phyloP scores from a whole-genome alignment of 2,113 vertebrate species.

The Mus pahari region DNA sequence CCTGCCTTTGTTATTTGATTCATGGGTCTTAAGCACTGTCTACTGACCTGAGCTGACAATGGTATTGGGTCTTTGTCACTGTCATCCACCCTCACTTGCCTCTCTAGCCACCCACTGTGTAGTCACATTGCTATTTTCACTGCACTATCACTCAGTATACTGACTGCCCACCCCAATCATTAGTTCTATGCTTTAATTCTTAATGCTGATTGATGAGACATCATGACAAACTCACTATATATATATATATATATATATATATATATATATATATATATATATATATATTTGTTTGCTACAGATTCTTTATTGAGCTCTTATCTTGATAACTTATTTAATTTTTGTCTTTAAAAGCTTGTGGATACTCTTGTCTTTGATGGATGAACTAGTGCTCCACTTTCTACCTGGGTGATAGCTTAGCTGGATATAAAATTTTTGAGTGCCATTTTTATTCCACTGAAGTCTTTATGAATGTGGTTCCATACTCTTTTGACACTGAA shows the following conservation, averaged over 20 bases:
- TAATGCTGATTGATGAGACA: neutral
- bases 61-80: neutral
- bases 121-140: neutral
- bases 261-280: neutral
- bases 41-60: neutral
- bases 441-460: neutral
- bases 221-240: neutral
- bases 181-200: neutral
- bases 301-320: neutral
- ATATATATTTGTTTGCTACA: neutral
- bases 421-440: constrained; percentile 21
- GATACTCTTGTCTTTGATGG: neutral
- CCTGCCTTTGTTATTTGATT: neutral
- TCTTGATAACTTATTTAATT: neutral
- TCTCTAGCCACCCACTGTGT: neutral
- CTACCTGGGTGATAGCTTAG: neutral
- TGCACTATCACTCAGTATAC: neutral
- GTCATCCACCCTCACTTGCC: too few relatives aligned
- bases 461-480: neutral
- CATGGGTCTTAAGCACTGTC: too few relatives aligned
- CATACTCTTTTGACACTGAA: neutral
- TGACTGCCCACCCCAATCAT: too few relatives aligned
- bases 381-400: neutral
- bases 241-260: neutral
- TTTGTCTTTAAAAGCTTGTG: neutral